These are phyloP conservation scores for Crocuta crocuta DNA, from an alignment of 2,113 vertebrate species.

Conservation along the genomic window DNA sequence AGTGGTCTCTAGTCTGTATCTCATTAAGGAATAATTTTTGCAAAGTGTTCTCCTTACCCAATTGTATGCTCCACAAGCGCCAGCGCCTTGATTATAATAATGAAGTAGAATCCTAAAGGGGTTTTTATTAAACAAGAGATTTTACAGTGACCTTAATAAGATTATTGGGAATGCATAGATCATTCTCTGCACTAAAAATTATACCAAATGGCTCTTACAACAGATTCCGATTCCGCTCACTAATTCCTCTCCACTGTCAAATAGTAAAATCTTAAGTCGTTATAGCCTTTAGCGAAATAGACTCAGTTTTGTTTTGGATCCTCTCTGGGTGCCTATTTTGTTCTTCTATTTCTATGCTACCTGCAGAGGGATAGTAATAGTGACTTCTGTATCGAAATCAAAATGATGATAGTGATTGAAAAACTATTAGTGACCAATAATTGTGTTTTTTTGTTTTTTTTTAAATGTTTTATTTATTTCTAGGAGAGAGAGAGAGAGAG, in stretches of 20 bases:
- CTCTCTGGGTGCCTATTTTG: neutral
- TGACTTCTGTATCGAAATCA: neutral
- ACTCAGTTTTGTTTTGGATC: neutral
- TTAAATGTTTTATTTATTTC: too few relatives aligned
- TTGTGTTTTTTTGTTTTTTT: neutral
- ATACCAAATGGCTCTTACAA: neutral
- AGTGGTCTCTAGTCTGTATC: neutral
- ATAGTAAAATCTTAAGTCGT: neutral
- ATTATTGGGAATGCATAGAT: neutral
- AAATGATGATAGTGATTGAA: neutral
- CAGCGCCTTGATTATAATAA: neutral
- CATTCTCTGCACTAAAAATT: neutral
- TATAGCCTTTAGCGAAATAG: neutral
- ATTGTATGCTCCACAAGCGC: neutral
- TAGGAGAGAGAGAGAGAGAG: too few relatives aligned
- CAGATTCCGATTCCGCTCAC: neutral
- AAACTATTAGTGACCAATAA: neutral
- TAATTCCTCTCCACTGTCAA: neutral
- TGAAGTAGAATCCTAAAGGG: neutral
- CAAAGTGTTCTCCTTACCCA: neutral
- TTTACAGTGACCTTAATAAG: neutral
- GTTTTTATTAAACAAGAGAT: neutral
- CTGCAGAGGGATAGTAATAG: neutral
- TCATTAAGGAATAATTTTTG: neutral
- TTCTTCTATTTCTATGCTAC: neutral